Conservation (phyloP, 2,888 invertebrate genomes). For the Tridacna crocea region DNA sequence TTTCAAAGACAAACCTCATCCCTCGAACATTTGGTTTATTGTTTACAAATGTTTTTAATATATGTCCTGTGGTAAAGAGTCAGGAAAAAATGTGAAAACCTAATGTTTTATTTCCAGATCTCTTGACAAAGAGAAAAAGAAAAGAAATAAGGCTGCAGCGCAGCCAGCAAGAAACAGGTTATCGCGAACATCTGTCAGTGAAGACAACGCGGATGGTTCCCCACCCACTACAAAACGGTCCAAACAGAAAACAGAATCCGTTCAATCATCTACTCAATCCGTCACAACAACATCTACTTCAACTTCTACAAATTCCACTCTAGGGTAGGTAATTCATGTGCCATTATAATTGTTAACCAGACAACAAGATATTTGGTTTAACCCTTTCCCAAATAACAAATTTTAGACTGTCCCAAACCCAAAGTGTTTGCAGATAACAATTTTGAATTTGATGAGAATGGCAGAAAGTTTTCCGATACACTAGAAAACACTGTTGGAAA, state of each 20-base stretch:
- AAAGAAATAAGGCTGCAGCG: constrained; percentile 22
- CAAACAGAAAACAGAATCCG: constrained; percentile 47
- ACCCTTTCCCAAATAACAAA: too few relatives aligned
- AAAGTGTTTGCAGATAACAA: too few relatives aligned
- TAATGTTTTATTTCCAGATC: constrained; percentile 33
- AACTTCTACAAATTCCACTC: constrained; percentile 24
- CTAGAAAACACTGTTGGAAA: too few relatives aligned
- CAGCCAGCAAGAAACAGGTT: constrained; percentile 17
- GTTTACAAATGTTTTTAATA: too few relatives aligned
- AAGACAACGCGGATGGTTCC: constrained; percentile 46
- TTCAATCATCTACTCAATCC: constrained; percentile 6
- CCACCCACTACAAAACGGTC: constrained; percentile 47
- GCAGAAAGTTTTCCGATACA: too few relatives aligned
- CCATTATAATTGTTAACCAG: too few relatives aligned
- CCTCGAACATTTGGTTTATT: too few relatives aligned
- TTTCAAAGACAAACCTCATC: not conserved
- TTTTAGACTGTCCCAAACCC: too few relatives aligned
- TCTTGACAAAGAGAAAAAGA: constrained; percentile 53
- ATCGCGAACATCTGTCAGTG: constrained; percentile 38
- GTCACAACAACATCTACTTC: constrained; percentile 27
- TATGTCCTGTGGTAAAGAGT: too few relatives aligned
- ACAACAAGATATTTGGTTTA: too few relatives aligned
- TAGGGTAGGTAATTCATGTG: constrained; percentile 9
- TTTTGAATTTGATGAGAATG: too few relatives aligned
- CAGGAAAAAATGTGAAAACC: too few relatives aligned